A percentile compares a stretch with the other conserved stretches of the same genome.
Evolutionary conservation across 2,113 vertebrate species (phyloP).

Genomic region (Pluvialis apricaria): DNA sequence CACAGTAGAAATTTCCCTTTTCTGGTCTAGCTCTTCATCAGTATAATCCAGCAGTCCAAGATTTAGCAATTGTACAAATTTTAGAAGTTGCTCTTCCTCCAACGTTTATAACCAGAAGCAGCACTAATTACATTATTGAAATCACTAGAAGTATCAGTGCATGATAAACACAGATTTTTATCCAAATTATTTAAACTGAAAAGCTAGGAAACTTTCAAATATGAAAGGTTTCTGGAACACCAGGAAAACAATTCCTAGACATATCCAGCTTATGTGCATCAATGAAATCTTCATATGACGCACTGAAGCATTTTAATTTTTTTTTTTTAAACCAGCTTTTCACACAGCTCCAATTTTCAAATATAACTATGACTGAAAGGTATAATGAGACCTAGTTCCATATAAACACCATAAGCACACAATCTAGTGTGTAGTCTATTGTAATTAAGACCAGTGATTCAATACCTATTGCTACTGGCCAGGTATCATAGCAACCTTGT

Average conservation of each 20-base stretch:
- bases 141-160: background rate
- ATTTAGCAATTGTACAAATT: background rate
- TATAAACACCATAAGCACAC: background rate
- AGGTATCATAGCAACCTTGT: conserved; percentile 71
- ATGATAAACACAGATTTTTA: background rate
- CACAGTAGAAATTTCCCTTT: background rate
- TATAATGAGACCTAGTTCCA: background rate
- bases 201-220: background rate
- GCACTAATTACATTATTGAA: background rate
- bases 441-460: conserved; percentile 66
- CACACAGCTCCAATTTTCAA: background rate
- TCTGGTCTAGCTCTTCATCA: background rate
- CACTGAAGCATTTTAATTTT: background rate
- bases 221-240: background rate
- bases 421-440: background rate
- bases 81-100: background rate
- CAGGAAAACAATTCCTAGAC: background rate
- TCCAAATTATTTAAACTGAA: background rate
- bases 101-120: background rate
- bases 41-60: background rate
- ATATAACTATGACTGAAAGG: background rate
- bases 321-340: background rate
- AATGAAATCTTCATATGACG: background rate
- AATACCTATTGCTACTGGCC: conserved; percentile 53
- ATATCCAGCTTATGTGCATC: background rate